Percentiles rank a stretch among this genome's conserved stretches.
Conservation (phyloP, 2,113 vertebrate genomes). For the Varanus salvator region DNA sequence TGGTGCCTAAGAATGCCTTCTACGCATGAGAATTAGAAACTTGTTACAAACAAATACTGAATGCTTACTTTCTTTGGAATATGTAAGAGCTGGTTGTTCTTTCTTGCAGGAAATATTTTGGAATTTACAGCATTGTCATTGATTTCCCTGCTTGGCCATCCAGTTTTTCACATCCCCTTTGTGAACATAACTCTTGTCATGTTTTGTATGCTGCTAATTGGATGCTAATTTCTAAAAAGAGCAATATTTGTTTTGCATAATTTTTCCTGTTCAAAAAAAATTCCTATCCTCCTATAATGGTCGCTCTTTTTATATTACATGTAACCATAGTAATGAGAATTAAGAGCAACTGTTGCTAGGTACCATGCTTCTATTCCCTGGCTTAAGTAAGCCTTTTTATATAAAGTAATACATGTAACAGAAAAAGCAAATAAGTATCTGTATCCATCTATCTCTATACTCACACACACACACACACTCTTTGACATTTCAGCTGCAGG, state of each 20-base stretch:
- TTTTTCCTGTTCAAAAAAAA: neutral
- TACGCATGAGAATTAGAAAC: neutral
- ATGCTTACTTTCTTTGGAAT: constrained; percentile 1
- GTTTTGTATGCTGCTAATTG: neutral
- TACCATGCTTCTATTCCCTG: neutral
- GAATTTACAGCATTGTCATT: neutral
- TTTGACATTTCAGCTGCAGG: neutral
- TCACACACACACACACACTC: neutral
- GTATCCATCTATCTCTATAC: too few relatives aligned
- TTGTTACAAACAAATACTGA: neutral
- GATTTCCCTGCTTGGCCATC: neutral
- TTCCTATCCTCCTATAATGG: neutral
- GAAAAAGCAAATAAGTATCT: constrained; percentile 1
- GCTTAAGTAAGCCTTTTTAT: neutral
- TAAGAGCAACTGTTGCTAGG: constrained; percentile 17
- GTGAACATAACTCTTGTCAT: neutral
- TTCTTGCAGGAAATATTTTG: neutral
- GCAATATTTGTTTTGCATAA: neutral
- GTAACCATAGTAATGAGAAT: constrained; percentile 7
- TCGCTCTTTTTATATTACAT: neutral
- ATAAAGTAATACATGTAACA: neutral
- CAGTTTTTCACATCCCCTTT: neutral
- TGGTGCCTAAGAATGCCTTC: neutral
- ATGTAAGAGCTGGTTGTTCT: neutral
- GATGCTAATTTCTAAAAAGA: constrained; percentile 14